phyloP scores from a whole-genome alignment of 2,797 vertebrate species.

The Novumbra hubbsi region DNA sequence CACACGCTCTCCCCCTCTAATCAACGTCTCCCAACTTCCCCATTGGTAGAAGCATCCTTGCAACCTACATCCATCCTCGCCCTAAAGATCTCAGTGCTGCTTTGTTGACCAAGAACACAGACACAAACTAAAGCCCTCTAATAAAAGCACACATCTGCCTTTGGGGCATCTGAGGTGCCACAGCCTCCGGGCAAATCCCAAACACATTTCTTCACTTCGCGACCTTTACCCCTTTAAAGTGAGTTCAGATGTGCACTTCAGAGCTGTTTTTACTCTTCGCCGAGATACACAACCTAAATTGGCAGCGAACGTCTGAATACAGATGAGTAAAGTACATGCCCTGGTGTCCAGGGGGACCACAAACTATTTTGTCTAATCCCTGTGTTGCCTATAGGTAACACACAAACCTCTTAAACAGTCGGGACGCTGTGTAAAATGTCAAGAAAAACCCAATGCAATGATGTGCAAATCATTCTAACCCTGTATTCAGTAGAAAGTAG shows the following conservation, averaged over 20 bases:
- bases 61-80: neutral
- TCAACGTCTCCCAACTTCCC: conserved; percentile 4
- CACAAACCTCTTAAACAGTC: no score
- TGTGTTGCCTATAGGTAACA: no score
- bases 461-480: no score
- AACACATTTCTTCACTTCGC: conserved; percentile 14
- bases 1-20: neutral
- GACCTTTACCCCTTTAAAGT: conserved; percentile 20
- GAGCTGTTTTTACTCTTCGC: conserved; percentile 17
- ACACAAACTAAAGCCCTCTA: neutral
- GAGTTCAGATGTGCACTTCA: conserved; percentile 17
- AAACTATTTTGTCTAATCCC: neutral
- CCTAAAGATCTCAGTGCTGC: neutral
- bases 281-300: conserved; percentile 9
- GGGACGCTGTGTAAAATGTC: no score
- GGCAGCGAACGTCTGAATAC: conserved; percentile 12
- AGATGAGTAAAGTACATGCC: neutral
- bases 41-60: neutral
- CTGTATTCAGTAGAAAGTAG: no score
- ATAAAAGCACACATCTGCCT: neutral
- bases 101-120: neutral
- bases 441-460: no score
- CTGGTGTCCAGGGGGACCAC: neutral
- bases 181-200: neutral
- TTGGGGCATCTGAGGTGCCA: neutral